Base-by-base conservation (phyloP, 2,888 invertebrate species). In the Diogma glabrata region DNA sequence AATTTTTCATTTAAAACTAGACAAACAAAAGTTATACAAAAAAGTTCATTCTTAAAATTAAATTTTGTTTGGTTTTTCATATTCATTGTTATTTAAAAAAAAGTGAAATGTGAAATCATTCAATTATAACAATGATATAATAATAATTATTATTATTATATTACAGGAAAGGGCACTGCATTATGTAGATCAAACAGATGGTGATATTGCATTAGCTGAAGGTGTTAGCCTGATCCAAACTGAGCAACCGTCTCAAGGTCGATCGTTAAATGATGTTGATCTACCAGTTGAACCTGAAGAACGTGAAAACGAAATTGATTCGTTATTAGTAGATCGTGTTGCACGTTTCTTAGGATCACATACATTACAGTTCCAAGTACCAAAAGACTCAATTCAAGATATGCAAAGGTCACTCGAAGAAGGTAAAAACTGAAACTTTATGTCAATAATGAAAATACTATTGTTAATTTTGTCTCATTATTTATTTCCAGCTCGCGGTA, bases 381-480 rank as follows among this genome's bases (percentile, higher is more conserved):
- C 88, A 60, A 79, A 79, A 55, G 77, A 78, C 49, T 78, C 83
- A 40, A 79, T 84, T 58, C 76, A 81, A 58, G 83, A 84, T 60
- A 75, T 87, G 65, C 80, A 84, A 63, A 78, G 84, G 58, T 84
- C 87, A n/a, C 72, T 86, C 47, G 87, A 86, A 63, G 87, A 88
- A 82, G 87, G 87, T 87, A 75, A 77, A 33, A n/a, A n/a, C n/a
- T n/a, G n/a, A n/a, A n/a, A n/a, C n/a, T n/a, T n/a, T n/a, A n/a
- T n/a, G n/a, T n/a, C n/a, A n/a, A n/a, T n/a, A n/a, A n/a, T n/a
- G n/a, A n/a, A n/a, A n/a, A n/a, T n/a, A n/a, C n/a, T n/a, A n/a
- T n/a, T n/a, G n/a, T 49, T 51, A 30, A 16, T 47, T 23, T 43
- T 47, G 53, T 56, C 52, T 57, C 55, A 53, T 55, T 69, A 67